A percentile compares a stretch with the other conserved stretches of the same genome.
Evolutionary conservation across 2,797 vertebrate genomes (phyloP).

Genomic region (Xyrichtys novacula): DNA sequence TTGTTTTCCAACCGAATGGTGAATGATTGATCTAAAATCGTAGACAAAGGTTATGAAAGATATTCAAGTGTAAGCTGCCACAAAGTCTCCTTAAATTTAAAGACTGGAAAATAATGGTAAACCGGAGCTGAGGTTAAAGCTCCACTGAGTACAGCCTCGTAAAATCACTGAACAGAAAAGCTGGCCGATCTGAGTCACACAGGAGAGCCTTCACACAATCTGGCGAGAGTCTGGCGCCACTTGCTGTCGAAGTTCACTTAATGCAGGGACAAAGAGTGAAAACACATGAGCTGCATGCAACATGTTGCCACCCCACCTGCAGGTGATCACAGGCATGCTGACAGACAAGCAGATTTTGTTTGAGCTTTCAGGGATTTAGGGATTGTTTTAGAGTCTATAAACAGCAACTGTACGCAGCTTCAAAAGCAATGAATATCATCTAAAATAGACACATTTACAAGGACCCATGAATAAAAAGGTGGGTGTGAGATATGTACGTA

Average conservation of each 20-base stretch:
- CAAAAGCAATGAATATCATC: background rate
- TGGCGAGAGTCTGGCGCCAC: conserved; percentile 47
- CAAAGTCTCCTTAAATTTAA: background rate
- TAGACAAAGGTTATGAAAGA: no score
- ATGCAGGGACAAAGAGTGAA: background rate
- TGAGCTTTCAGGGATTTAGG: background rate
- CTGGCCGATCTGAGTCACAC: background rate
- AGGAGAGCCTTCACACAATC: background rate
- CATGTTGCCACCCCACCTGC: background rate
- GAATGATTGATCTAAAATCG: no score
- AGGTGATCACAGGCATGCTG: background rate
- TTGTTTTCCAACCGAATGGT: no score
- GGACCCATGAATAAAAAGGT: no score
- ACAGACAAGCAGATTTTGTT: background rate
- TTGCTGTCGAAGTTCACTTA: conserved; percentile 57
- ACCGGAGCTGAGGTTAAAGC: background rate
- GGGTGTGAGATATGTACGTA: no score
- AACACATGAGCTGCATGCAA: background rate
- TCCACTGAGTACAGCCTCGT: background rate
- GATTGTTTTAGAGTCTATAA: background rate
- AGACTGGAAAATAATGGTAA: conserved; percentile 17
- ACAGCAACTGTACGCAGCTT: background rate
- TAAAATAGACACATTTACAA: no score
- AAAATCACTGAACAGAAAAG: conserved; percentile 1
- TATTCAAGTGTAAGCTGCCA: background rate